Evolutionary conservation across 1,140 invertebrate species (phyloP), one percentile per base, ranked within the genome.

Genomic region (Trichomalopsis sarcophagae): DNA sequence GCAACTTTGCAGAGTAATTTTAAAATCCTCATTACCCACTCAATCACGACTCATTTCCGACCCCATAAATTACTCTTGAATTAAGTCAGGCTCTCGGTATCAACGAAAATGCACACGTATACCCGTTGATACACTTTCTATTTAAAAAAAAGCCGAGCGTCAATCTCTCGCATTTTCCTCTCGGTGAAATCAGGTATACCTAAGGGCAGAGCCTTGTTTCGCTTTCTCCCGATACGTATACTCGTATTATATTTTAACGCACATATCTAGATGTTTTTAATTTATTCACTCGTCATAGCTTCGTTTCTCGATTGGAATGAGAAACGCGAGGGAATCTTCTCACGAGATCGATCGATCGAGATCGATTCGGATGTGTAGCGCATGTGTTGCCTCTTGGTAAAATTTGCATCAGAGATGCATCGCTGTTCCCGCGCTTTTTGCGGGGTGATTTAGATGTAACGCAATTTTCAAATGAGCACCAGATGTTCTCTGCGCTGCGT

Each of bases 51-150:
- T 36, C 30, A 27, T 27, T 55, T 55, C 50, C 33, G 33, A 14
- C 0, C 55, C 7, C 14, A 62, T 62, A n/a, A 62, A 62, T 62
- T 0, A n/a, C 14, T 14, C 13, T 10, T 1, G 14, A 50, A 36
- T 36, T 36, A 36, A 36, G 33, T 36, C 33, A 36, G 3, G 2
- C 33, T 36, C 33, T 36, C 33, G 33, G 17, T 21, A 62, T 62
- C 55, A 79, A n/a, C 7, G n/a, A 69, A 21, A 23, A 66, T 66
- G 44, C 13, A 23, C 21, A 40, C 55, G n/a, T 69, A 40, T 40
- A 69, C 21, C 2, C 11, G 33, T 10, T 33, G 50, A 30, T 62
- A 71, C 69, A 82, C 81, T 75, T 82, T 82, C 81, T 62, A 82
- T 75, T 82, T 40, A 66, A 62, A 50, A 69, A 44, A 69, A 44